Base-by-base conservation (phyloP, 2,113 vertebrate genomes). In the Pyxicephalus adspersus region DNA sequence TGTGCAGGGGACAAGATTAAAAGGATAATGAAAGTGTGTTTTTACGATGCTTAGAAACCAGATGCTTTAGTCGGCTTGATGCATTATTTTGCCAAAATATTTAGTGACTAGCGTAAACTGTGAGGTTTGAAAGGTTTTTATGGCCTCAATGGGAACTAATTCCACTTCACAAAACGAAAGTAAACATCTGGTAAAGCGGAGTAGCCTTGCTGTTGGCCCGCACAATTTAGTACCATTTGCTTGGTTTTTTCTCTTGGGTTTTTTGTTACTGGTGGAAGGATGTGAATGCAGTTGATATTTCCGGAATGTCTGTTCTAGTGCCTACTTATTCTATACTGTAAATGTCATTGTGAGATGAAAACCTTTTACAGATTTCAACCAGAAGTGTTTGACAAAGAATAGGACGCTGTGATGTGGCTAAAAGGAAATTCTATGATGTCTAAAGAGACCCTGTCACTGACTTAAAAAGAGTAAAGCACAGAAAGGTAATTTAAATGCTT, bases 1-100 rank as follows among this genome's bases (percentile, higher is more conserved):
- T 55, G n/a, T 26, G 58, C 29, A n/a, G 16, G 66, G 64, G 78
- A 72, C 38, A 17, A 72, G 50, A 72, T 72, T 52, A 80, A 57
- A 23, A 54, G 60, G 28, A 71, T 73, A 73, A 81, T 55, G 45
- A 23, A 64, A 29, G 26, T 52, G 51, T 80, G 66, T 71, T 71
- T 79, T 61, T 71, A 18, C 1, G 26, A 64, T 34, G 20, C 45
- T 81, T 34, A 73, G 58, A 45, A 64, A 81, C 78, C 78, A 81
- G 68, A 81, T 72, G 68, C 68, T 73, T 52, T 72, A 52, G 26
- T 64, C 26, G 64, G 68, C 63, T 55, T 23, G 17, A 25, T 73
- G 28, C 58, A 52, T 73, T 81, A 63, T 81, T 80, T 81, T 81
- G 67, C 58, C 67, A 72, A 81, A 81, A 64, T 81, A 81, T 81